phyloP scores from a whole-genome alignment of 2,797 vertebrate genomes.

The Gouania willdenowi region DNA sequence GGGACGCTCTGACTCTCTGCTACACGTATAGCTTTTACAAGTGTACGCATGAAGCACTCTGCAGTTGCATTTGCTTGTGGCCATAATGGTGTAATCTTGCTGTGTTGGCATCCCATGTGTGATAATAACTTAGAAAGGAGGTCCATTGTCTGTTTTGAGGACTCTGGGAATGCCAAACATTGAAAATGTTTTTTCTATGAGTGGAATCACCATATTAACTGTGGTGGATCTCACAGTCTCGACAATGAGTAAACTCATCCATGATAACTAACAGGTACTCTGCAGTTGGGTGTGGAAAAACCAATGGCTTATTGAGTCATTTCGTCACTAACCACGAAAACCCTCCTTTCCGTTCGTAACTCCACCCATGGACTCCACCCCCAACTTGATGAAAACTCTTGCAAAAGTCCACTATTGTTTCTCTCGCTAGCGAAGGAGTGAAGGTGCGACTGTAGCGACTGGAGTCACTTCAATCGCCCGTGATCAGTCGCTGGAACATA shows the following conservation, averaged over 20 bases:
- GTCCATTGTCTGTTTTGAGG: not conserved
- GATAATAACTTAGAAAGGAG: not conserved
- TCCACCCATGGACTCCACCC: too few species aligned
- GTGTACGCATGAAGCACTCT: not conserved
- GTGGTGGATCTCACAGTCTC: not conserved
- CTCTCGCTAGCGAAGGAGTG: too few species aligned
- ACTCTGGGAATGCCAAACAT: not conserved
- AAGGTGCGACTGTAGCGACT: too few species aligned
- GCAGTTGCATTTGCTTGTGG: rapidly evolving
- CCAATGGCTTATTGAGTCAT: too few species aligned
- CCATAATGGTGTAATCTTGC: not conserved
- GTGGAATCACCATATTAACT: not conserved
- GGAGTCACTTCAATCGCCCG: too few species aligned
- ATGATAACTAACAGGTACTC: slow-evolving; percentile 16
- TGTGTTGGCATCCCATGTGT: not conserved
- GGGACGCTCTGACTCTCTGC: rapidly evolving
- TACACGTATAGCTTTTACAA: not conserved
- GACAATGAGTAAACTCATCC: slow-evolving; percentile 10
- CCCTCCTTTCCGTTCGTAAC: too few species aligned
- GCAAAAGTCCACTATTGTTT: too few species aligned
- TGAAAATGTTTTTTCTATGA: not conserved
- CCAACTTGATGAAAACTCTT: too few species aligned
- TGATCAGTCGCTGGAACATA: too few species aligned
- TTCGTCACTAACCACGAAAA: too few species aligned
- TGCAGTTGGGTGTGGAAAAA: too few species aligned